Evolutionary conservation across 1,140 invertebrate species (phyloP).

Genomic region (Nymphalis io): DNA sequence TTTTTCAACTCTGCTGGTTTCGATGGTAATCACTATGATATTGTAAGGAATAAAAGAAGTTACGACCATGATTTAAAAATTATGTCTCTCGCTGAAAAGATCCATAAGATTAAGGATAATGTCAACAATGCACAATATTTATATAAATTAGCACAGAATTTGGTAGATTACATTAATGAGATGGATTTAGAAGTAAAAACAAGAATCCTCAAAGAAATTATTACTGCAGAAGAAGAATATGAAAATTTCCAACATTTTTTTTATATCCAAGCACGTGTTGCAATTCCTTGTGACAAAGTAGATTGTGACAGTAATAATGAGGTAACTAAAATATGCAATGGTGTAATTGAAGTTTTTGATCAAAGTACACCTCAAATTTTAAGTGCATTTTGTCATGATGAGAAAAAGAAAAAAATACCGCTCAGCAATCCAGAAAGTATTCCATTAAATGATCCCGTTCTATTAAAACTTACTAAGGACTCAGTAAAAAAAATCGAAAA

Average conservation of each 20-base stretch:
- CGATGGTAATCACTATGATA: slow-evolving; percentile 34
- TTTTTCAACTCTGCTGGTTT: slow-evolving; percentile 65
- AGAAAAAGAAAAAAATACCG: slow-evolving; percentile 32
- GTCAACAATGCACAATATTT: slow-evolving; percentile 54
- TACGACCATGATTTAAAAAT: slow-evolving; percentile 52
- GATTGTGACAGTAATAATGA: slow-evolving; percentile 44
- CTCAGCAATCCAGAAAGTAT: slow-evolving; percentile 35
- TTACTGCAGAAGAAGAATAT: slow-evolving; percentile 58
- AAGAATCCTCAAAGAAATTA: slow-evolving; percentile 48
- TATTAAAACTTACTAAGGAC: slow-evolving; percentile 44
- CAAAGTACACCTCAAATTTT: slow-evolving; percentile 46
- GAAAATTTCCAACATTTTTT: slow-evolving; percentile 52
- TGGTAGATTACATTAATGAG: slow-evolving; percentile 64
- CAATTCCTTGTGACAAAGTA: slow-evolving; percentile 50
- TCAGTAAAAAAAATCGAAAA: slow-evolving; percentile 58
- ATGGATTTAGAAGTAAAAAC: slow-evolving; percentile 52
- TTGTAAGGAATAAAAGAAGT: slow-evolving; percentile 52
- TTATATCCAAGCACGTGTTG: slow-evolving; percentile 57
- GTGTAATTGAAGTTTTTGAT: slow-evolving; percentile 50
- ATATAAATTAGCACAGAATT: slow-evolving; percentile 48
- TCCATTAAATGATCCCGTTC: slow-evolving; percentile 48
- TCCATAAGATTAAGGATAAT: slow-evolving; percentile 51
- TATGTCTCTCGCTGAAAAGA: slow-evolving; percentile 48
- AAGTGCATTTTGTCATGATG: slow-evolving; percentile 54
- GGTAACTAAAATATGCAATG: slow-evolving; percentile 56